Evolutionary conservation across 2,113 vertebrate species (phyloP), one percentile per base, ranked within the genome.

Genomic region (Alethe diademata): DNA sequence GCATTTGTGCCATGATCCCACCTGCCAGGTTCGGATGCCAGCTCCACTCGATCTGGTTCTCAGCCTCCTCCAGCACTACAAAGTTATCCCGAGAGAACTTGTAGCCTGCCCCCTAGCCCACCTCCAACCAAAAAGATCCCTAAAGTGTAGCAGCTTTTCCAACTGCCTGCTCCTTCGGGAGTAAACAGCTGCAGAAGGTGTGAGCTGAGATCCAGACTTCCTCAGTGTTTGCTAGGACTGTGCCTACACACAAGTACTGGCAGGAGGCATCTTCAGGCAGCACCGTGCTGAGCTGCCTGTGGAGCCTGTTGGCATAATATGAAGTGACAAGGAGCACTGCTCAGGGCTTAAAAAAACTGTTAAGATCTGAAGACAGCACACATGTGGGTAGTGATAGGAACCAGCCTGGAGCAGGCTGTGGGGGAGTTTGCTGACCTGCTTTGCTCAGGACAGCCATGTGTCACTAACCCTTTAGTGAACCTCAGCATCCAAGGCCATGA

Each of bases 71-170:
- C 70, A 79, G 57, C 51, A 36, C 42, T 50, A 33, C 57, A 50
- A 45, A 58, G 14, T 31, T 65, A 31, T 15, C 29, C 29, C 0
- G 0, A 56, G 38, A 70, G 18, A 76, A 33, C 7, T 1, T 23
- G 9, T 4, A 79, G 43, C 58, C 40, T 60, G 88, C 16, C 29
- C 19, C 19, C 8, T 14, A 12, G 9, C 38, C 40, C 56, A 70
- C 25, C 19, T 78, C 26, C 23, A 26, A 45, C 9, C 8, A 56
- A n/a, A 79, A 61, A 58, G 36, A 65, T 45, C 19, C 12, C 22
- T 22, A n/a, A 38, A 28, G 43, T 38, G 70, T 85, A 61, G 50
- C 26, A 72, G 66, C 45, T 25, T 90, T 95, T 38, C 70, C 53
- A 78, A 4, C 11, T 64, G 42, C n/a, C 33, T 13, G 9, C 25